Conservation (phyloP, 2,797 vertebrate genomes). For the Lophotriccus pileatus region DNA sequence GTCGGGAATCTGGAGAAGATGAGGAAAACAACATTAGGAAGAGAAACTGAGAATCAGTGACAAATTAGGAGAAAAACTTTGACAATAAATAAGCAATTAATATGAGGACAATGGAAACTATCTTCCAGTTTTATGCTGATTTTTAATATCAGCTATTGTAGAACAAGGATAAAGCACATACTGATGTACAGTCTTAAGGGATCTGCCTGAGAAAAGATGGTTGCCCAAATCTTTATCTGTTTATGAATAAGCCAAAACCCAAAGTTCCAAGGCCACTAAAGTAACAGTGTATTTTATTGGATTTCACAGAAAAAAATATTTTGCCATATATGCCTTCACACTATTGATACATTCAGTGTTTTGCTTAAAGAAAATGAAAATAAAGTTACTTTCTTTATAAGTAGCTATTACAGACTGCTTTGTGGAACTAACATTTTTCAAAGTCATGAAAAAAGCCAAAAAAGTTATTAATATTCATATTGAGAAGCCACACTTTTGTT, state of each 20-base stretch:
- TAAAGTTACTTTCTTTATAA: not conserved
- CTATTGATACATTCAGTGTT: not conserved
- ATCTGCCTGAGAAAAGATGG: not conserved
- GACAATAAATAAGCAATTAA: not conserved
- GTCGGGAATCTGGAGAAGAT: not conserved
- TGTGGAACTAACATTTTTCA: not conserved
- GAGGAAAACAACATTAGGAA: not conserved
- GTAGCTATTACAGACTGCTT: not conserved
- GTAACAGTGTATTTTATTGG: not conserved
- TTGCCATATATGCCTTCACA: not conserved
- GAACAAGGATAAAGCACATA: not conserved
- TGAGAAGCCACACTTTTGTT: not conserved
- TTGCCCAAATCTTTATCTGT: not conserved
- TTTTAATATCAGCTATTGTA: not conserved
- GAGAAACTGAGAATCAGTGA: not conserved
- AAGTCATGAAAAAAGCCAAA: not conserved
- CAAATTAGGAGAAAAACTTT: not conserved
- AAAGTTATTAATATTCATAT: not conserved
- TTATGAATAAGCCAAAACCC: not conserved
- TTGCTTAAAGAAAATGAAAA: not conserved
- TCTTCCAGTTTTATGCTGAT: not conserved
- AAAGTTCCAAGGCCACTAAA: not conserved
- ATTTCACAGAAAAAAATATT: not conserved
- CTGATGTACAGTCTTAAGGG: not conserved
- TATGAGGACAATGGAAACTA: not conserved